Conservation (phyloP, 2,113 vertebrate species). For the Bufo bufo region DNA sequence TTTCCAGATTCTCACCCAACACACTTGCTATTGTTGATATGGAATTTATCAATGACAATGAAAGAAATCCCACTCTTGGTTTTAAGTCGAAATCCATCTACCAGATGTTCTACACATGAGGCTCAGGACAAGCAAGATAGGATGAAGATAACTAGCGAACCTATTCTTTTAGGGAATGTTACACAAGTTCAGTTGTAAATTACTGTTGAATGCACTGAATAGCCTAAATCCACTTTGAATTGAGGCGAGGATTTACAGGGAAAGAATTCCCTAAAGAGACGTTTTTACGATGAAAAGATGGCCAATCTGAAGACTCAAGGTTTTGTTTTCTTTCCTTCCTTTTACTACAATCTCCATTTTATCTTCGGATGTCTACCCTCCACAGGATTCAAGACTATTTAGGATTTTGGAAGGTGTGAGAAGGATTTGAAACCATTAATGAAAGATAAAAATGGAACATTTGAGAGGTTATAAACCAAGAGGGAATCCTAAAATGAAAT, state of each 20-base stretch:
- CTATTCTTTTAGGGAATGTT: conserved; percentile 59
- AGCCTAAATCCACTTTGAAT: conserved; percentile 53
- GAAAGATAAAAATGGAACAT: conserved; percentile 57
- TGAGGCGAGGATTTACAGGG: conserved; percentile 45
- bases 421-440: conserved; percentile 55
- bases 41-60: conserved; percentile 69
- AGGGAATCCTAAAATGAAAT: conserved; percentile 49
- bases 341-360: conserved; percentile 48
- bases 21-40: conserved; percentile 70
- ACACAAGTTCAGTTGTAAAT: conserved; percentile 60
- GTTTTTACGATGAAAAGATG: conserved; percentile 56
- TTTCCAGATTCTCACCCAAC: conserved; percentile 68
- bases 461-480: conserved; percentile 50
- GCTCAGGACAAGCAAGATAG: conserved; percentile 60
- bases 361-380: conserved; percentile 46
- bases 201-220: conserved; percentile 58
- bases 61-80: conserved; percentile 58
- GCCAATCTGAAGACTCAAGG: conserved; percentile 35
- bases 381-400: conserved; percentile 47
- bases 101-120: conserved; percentile 64
- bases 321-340: conserved; percentile 3
- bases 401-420: conserved; percentile 57
- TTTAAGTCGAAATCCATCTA: conserved; percentile 64
- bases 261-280: conserved; percentile 37
- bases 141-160: conserved; percentile 60